Conservation (phyloP, 1,140 invertebrate genomes). For the Arctopsyche grandis region DNA sequence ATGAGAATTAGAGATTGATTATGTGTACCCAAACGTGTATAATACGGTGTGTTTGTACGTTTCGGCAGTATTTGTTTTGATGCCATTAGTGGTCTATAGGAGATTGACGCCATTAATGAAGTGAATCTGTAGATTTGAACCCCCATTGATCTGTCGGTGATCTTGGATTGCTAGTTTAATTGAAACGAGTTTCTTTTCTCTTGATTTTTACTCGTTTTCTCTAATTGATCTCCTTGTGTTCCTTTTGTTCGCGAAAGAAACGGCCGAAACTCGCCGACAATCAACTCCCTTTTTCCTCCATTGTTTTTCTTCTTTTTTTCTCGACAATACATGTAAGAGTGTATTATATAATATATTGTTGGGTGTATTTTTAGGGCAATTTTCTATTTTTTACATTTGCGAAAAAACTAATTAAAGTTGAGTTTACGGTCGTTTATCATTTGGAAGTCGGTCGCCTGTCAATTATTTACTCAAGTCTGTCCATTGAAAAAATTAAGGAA, state of each 20-base stretch:
- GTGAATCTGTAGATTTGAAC: slow-evolving; percentile 1
- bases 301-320: no score
- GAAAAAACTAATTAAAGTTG: slow-evolving; percentile 26
- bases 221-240: background rate
- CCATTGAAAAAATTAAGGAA: background rate
- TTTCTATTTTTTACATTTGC: no score
- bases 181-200: slow-evolving; percentile 24
- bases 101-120: slow-evolving; percentile 29
- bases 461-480: slow-evolving; percentile 26
- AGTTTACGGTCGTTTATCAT: slow-evolving; percentile 12
- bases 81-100: background rate
- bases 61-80: background rate
- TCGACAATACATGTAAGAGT: no score
- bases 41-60: background rate
- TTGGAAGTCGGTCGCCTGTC: slow-evolving; percentile 30
- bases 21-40: background rate
- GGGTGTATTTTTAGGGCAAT: no score
- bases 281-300: no score
- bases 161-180: slow-evolving; percentile 8
- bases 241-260: no score
- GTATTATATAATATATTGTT: no score
- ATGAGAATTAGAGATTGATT: background rate
- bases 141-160: slow-evolving; percentile 4
- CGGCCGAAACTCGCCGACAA: no score
- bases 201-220: background rate